Conservation (phyloP, 2,113 vertebrate species). For the Cyphomyrus plagiostoma region DNA sequence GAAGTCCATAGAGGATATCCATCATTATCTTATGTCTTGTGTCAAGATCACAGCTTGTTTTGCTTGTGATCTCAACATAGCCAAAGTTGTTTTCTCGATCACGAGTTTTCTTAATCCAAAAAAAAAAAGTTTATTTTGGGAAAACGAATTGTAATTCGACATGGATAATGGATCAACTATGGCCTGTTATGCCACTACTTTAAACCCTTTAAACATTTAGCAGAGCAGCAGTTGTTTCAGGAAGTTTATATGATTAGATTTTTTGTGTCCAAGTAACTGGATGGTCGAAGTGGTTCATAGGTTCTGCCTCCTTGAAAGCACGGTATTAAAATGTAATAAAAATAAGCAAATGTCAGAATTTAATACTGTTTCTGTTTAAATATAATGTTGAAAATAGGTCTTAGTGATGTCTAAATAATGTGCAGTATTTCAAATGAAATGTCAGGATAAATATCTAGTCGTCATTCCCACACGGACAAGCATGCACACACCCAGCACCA, state of each 20-base stretch:
- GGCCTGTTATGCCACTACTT: background rate
- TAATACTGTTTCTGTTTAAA: background rate
- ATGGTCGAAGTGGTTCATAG: background rate
- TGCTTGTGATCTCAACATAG: background rate
- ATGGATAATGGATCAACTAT: background rate
- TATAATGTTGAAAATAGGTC: background rate
- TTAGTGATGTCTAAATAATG: background rate
- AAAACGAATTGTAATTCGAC: background rate
- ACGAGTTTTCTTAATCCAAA: background rate
- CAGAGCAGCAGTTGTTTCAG: slow-evolving; percentile 1
- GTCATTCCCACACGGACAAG: background rate
- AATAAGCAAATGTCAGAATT: background rate
- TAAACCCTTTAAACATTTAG: background rate
- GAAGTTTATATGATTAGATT: background rate
- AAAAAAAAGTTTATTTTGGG: background rate
- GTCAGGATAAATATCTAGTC: background rate
- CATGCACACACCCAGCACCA: background rate
- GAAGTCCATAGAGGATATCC: background rate
- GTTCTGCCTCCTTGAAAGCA: background rate
- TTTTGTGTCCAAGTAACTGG: background rate
- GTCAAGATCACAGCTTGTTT: background rate
- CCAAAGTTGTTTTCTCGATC: background rate
- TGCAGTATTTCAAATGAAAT: background rate
- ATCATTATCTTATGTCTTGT: background rate
- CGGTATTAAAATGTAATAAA: too few species aligned